phyloP scores from a whole-genome alignment of 2,797 vertebrate genomes.

The Acanthis flammea region DNA sequence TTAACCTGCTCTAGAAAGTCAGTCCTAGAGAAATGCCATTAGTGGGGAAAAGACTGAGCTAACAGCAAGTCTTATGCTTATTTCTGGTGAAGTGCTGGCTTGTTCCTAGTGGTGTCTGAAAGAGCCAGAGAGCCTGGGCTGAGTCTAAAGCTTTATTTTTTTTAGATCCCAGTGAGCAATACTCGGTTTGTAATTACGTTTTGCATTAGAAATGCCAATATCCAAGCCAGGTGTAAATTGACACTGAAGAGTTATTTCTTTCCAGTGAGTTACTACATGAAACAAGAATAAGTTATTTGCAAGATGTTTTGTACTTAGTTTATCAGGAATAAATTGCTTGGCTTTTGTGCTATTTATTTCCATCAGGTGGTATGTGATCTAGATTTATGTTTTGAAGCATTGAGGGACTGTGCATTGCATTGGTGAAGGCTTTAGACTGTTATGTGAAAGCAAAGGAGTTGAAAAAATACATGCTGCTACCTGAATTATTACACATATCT shows the following conservation, averaged over 20 bases:
- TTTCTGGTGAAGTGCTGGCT: neutral
- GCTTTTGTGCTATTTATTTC: constrained; percentile 24
- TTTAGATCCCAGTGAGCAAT: neutral
- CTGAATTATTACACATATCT: neutral
- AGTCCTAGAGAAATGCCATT: neutral
- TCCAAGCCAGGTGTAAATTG: neutral
- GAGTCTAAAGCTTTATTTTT: neutral
- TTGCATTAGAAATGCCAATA: neutral
- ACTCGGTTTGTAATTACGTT: neutral
- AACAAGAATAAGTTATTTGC: neutral
- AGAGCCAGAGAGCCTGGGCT: neutral
- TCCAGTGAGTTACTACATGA: neutral
- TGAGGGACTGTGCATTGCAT: neutral
- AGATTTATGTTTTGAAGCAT: neutral
- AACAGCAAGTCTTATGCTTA: neutral
- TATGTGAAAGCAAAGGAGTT: neutral
- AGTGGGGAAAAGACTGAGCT: neutral
- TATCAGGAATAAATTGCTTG: constrained; percentile 14
- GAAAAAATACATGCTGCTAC: neutral
- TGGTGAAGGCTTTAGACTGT: neutral
- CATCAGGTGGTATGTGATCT: neutral
- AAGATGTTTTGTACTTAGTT: constrained; percentile 7
- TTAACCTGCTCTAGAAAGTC: neutral
- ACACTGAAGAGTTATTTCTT: neutral
- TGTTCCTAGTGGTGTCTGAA: neutral